Evolutionary conservation across 2,797 vertebrate species (phyloP), one percentile per base, ranked within the genome.

Genomic region (Lutjanus campechanus): DNA sequence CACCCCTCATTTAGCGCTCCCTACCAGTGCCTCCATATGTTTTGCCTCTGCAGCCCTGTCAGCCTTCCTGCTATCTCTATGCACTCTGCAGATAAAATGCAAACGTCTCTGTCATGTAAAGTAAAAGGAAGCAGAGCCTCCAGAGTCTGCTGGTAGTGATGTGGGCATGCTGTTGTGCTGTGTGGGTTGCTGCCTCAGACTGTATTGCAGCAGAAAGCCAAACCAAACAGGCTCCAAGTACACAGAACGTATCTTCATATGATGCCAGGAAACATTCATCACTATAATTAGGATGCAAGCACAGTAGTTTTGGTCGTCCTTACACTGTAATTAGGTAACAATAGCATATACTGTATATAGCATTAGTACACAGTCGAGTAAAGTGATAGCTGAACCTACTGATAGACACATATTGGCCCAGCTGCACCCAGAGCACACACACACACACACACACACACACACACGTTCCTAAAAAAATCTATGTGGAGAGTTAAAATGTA

Each of bases 41-140:
- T 65, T 78, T 11, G 49, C 53, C 77, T 69, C 78, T 53, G 49
- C 69, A 20, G 63, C 62, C 64, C 64, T 43, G 58, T 78, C 76
- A 64, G 77, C 73, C 78, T 76, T 62, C 50, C 66, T 71, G 65
- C 55, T 86, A 83, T 77, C 81, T 81, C 55, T 25, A 36, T 36
- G 29, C 29, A 36, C 29, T 11, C 73, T 15, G 7, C 70, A 81
- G 82, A 90, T 88, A 82, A 77, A 68, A 69, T 59, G 59, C 59
- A 85, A 85, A 80, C 12, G 6, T 69, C 36, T 78, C 77, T 53
- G 75, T 72, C 58, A 76, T 50, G 74, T 70, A 49, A 86, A 81
- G 83, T 61, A 36, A 87, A 77, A 70, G 69, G 63, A 84, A 82
- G 25, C 83, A 79, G 73, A 83, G 67, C 76, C 81, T 77, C 60